phyloP scores from a whole-genome alignment of 2,113 vertebrate genomes.

The Promerops cafer region DNA sequence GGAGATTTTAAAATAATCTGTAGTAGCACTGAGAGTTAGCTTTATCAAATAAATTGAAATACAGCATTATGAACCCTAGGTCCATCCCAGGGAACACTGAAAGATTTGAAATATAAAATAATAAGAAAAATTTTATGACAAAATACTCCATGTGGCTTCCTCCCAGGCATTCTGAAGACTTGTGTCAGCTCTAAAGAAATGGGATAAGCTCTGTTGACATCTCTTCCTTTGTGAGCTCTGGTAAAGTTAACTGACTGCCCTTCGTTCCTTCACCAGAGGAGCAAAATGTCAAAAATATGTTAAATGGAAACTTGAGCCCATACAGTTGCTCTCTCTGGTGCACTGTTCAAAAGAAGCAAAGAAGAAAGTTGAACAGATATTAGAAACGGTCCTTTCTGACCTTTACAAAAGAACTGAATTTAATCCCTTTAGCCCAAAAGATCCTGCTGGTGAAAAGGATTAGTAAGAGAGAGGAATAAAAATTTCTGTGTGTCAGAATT shows the following conservation, averaged over 20 bases:
- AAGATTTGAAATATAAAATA: neutral
- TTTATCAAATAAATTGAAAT: slow-evolving; percentile 12
- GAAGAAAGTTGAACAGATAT: slow-evolving; percentile 3
- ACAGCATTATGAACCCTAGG: neutral
- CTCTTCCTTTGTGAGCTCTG: neutral
- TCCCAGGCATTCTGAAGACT: neutral
- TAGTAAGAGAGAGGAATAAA: neutral
- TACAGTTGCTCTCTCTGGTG: neutral
- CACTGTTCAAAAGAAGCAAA: neutral
- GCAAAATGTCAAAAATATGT: slow-evolving; percentile 31
- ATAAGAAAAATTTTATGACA: neutral
- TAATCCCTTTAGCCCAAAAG: slow-evolving; percentile 15
- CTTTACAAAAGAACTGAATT: slow-evolving; percentile 22
- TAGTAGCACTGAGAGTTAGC: neutral
- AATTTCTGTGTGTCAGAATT: neutral
- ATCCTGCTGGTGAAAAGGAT: slow-evolving; percentile 2
- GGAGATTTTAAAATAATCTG: slow-evolving; percentile 32
- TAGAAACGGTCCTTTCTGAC: slow-evolving; percentile 4
- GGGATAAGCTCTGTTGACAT: neutral
- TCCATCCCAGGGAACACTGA: neutral
- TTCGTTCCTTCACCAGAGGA: neutral
- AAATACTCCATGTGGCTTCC: neutral
- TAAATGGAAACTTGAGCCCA: slow-evolving; percentile 6
- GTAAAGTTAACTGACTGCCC: slow-evolving; percentile 8
- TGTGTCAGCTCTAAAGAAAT: neutral